Evolutionary conservation across 2,797 vertebrate genomes (phyloP), one percentile per base, ranked within the genome.

Genomic region (Macropodus opercularis): DNA sequence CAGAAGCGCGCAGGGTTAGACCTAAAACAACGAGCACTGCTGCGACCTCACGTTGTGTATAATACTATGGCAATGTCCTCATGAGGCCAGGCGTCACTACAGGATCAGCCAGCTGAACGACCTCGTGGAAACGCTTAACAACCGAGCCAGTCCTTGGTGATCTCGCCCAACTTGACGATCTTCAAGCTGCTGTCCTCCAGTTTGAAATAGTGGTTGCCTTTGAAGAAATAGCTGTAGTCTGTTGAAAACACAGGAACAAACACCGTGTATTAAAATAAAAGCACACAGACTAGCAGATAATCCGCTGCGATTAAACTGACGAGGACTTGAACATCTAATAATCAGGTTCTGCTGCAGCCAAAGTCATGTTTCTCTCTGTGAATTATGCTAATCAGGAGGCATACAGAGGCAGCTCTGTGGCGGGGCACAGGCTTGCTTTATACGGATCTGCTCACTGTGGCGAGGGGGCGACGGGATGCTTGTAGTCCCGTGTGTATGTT

Each of bases 141-240:
- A 69, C 93, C 95, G 56, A 99, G 92, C 97, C 96, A 99, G 87
- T 99, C 97, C 31, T 93, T 92, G 90, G 93, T 98, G 87, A 99
- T 91, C 87, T 96, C 95, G 41, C 97, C 98, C 34, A 99, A 89
- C 91, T 98, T 98, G 69, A 98, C 92, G 2, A 95, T 96, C 92
- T 98, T 98, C 92, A 99, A 90, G 86, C 92, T 97, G 80, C 91
- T 95, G 91, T 98, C 96, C 75, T 98, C 95, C 91, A 99, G 83
- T 91, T 96, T 96, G 87, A 96, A 93, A 83, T 98, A 99, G 86
- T 96, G 95, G 66, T 92, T 90, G 50, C 92, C 96, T 91, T 97
- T 98, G 92, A 99, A 98, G 92, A 99, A 99, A 85, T 97, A 99
- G 88, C 94, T 99, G 86, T 95, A 92, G 72, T 95, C 98, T 99